These are phyloP conservation scores for Pseudomyrmex concolor DNA, from an alignment of 1,140 invertebrate species.

Conservation along the genomic window DNA sequence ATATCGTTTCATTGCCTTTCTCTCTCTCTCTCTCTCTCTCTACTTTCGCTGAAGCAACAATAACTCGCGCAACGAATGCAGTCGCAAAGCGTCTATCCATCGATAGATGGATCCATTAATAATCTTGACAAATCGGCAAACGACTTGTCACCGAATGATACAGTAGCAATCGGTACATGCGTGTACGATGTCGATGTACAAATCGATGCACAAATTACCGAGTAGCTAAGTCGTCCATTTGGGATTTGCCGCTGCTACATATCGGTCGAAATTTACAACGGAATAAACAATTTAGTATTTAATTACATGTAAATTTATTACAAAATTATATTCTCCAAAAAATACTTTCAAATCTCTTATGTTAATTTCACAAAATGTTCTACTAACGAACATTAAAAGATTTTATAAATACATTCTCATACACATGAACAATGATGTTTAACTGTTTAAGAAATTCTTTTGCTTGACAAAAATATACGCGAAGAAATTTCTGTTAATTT, in stretches of 20 bases:
- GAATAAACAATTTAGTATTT: neutral
- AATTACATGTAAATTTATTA: neutral
- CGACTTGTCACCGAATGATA: slow-evolving; percentile 44
- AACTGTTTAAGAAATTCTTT: too few relatives aligned
- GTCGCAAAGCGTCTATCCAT: slow-evolving; percentile 40
- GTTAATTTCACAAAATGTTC: neutral
- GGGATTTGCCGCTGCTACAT: neutral
- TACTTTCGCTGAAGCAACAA: slow-evolving; percentile 30
- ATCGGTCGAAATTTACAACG: neutral
- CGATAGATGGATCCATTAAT: slow-evolving; percentile 41
- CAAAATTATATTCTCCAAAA: neutral
- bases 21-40: neutral
- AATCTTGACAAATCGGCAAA: slow-evolving; percentile 57
- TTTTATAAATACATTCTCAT: neutral
- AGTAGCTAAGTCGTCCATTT: slow-evolving; percentile 8
- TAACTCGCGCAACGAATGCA: slow-evolving; percentile 13
- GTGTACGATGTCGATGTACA: slow-evolving; percentile 44
- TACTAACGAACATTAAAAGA: too few relatives aligned
- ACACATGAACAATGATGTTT: too few relatives aligned
- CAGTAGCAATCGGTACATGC: slow-evolving; percentile 27
- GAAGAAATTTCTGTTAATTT: neutral
- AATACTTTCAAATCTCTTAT: neutral
- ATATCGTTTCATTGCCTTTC: neutral
- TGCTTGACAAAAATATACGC: too few relatives aligned
- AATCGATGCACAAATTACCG: slow-evolving; percentile 44